These are phyloP conservation scores for Champsocephalus esox DNA, from an alignment of 2,797 vertebrate species.

Conservation along the genomic window DNA sequence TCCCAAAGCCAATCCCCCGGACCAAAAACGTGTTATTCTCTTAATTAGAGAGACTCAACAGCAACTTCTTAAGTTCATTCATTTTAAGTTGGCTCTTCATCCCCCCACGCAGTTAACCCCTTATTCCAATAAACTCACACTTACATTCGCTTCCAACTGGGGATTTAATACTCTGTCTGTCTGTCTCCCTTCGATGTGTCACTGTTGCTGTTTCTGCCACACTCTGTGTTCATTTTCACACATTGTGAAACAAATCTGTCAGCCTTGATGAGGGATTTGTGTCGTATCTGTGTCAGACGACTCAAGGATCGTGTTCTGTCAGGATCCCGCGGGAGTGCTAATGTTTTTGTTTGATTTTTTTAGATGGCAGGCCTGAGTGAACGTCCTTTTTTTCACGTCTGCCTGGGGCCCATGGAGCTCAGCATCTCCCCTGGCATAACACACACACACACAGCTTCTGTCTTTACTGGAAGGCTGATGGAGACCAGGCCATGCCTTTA, in stretches of 20 bases:
- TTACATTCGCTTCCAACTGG: constrained; percentile 32
- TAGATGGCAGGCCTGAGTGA: constrained; percentile 30
- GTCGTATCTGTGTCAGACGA: constrained; percentile 53
- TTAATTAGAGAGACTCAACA: constrained; percentile 69
- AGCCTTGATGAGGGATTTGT: constrained; percentile 57
- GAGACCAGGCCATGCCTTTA: constrained; percentile 31
- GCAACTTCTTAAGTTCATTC: constrained; percentile 69
- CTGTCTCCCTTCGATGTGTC: constrained; percentile 27
- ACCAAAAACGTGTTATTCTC: constrained; percentile 61
- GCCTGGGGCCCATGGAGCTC: constrained; percentile 29
- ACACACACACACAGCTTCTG: constrained; percentile 15
- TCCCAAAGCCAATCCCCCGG: constrained; percentile 42
- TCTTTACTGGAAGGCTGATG: constrained; percentile 39
- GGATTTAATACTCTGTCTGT: constrained; percentile 19
- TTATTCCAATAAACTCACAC: constrained; percentile 35
- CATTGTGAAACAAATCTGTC: constrained; percentile 48
- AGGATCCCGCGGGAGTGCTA: constrained; percentile 42
- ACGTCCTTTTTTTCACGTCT: constrained; percentile 32
- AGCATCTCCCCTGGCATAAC: constrained; percentile 25
- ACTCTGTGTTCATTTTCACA: constrained; percentile 33
- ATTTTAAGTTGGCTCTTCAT: constrained; percentile 65
- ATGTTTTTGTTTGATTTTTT: constrained; percentile 63
- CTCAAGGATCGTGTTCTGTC: constrained; percentile 60
- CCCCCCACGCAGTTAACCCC: constrained; percentile 49
- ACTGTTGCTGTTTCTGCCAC: constrained; percentile 21